Conservation (phyloP, 2,888 invertebrate genomes). For the Callosobruchus maculatus region DNA sequence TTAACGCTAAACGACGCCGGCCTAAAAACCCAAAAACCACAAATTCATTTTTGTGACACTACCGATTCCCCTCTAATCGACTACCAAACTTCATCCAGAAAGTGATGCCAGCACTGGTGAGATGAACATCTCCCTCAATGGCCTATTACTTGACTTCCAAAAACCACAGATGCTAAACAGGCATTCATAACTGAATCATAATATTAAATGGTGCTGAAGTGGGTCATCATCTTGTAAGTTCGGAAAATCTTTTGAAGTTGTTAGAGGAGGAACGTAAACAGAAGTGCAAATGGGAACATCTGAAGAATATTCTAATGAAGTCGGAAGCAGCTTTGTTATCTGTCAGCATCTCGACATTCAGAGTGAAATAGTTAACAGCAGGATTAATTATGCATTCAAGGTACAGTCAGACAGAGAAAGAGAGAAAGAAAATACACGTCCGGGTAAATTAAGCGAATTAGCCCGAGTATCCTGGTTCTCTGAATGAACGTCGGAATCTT, state of each 20-base stretch:
- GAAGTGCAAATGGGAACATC: neutral
- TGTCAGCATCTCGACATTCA: neutral
- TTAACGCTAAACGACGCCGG: too few species aligned
- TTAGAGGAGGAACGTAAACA: neutral
- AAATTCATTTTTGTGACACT: too few species aligned
- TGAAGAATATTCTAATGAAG: neutral
- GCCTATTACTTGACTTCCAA: too few species aligned
- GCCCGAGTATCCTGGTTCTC: neutral
- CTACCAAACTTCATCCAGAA: too few species aligned
- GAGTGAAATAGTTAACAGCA: neutral
- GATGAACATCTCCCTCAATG: too few species aligned
- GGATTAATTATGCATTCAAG: neutral
- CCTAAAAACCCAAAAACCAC: too few species aligned
- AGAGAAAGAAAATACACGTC: neutral
- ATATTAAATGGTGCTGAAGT: too few species aligned
- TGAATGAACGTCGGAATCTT: neutral
- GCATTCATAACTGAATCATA: too few species aligned
- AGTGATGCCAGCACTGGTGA: too few species aligned
- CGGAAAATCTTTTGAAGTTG: neutral
- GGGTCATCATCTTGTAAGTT: neutral
- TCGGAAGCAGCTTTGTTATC: neutral
- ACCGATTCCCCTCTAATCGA: too few species aligned
- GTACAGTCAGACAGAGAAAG: neutral
- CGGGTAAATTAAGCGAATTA: neutral
- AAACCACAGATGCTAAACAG: too few species aligned